Evolutionary conservation across 2,888 invertebrate species (phyloP).

Genomic region (Dascillus cervinus): DNA sequence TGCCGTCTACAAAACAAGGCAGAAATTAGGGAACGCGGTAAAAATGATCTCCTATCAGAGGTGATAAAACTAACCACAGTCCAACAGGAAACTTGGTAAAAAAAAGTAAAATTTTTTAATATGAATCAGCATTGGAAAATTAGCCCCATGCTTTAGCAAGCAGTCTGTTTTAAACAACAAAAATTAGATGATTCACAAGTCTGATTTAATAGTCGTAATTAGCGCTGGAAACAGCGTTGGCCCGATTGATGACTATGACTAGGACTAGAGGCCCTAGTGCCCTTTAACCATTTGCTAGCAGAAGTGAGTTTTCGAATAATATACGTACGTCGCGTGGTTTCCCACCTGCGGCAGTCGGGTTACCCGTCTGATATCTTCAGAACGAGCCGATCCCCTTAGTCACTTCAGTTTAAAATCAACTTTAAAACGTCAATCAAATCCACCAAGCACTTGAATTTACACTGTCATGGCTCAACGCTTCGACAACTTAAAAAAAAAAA

Average conservation of each 20-base stretch:
- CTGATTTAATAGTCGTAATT: too few species aligned
- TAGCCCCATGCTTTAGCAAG: too few species aligned
- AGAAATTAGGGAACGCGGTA: too few species aligned
- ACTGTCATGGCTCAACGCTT: conserved; percentile 40
- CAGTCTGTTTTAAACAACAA: too few species aligned
- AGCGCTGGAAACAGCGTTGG: too few species aligned
- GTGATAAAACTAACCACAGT: conserved; percentile 27
- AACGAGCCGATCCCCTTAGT: conserved; percentile 9
- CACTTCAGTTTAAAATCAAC: conserved; percentile 23
- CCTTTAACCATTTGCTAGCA: conserved; percentile 16
- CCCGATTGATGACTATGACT: too few species aligned
- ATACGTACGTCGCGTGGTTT: conserved; percentile 20
- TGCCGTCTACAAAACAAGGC: too few species aligned
- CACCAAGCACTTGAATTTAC: conserved; percentile 37
- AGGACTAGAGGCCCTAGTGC: conserved; percentile 13
- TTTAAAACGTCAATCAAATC: conserved; percentile 24
- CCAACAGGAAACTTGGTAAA: conserved; percentile 32
- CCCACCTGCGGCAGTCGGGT: conserved; percentile 18
- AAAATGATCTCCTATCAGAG: not conserved
- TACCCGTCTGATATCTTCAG: conserved; percentile 13
- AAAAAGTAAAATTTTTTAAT: too few species aligned
- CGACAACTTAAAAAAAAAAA: too few species aligned
- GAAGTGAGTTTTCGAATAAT: conserved; percentile 17
- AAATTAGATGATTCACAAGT: too few species aligned
- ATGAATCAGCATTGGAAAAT: too few species aligned